These are phyloP conservation scores for Patagioenas fasciata DNA, from an alignment of 2,113 vertebrate genomes.

Conservation along the genomic window DNA sequence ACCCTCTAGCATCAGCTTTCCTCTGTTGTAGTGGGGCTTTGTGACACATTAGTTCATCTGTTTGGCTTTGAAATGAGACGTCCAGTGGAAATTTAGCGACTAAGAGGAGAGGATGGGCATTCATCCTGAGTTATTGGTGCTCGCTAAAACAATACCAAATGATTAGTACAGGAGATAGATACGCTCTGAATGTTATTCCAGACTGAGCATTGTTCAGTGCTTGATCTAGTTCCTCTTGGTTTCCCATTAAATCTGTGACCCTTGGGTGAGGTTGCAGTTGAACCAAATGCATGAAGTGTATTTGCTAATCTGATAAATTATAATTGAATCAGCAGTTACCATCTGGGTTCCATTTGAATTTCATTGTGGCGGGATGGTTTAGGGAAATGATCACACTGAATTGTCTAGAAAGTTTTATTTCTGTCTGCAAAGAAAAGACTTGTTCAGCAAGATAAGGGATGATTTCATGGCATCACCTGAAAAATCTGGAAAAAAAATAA, in stretches of 20 bases:
- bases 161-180: neutral
- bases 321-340: neutral
- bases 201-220: constrained; percentile 2
- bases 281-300: neutral
- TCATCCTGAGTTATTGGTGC: neutral
- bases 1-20: neutral
- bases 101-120: neutral
- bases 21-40: neutral
- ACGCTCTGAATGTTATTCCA: constrained; percentile 12
- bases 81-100: neutral
- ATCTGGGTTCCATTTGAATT: neutral
- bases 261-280: neutral
- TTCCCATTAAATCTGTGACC: neutral
- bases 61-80: neutral
- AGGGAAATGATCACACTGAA: neutral
- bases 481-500: neutral
- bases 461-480: neutral
- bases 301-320: constrained; percentile 9
- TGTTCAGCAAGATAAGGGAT: neutral
- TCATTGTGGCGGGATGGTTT: neutral
- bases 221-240: neutral
- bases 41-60: neutral
- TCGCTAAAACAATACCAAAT: neutral
- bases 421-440: neutral
- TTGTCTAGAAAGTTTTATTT: neutral